These are phyloP conservation scores for Drosophila orosa DNA, from an alignment of 1,140 invertebrate species.

Conservation along the genomic window DNA sequence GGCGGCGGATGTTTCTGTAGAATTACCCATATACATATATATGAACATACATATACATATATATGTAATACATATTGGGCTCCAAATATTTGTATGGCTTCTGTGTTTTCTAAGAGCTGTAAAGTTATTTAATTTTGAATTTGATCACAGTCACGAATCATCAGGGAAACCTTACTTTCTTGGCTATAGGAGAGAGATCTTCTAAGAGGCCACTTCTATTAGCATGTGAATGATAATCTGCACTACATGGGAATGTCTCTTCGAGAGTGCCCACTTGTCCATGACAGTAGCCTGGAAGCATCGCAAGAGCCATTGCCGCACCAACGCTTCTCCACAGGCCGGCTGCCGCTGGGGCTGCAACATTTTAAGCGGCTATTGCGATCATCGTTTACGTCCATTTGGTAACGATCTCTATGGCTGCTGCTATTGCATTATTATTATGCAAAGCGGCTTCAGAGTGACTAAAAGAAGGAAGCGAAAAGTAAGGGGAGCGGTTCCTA, in stretches of 20 bases:
- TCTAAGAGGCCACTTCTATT: neutral
- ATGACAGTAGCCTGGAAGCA: slow-evolving; percentile 59
- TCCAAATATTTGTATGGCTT: too few species aligned
- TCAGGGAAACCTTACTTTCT: neutral
- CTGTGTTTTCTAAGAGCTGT: too few species aligned
- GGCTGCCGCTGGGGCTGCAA: slow-evolving; percentile 44
- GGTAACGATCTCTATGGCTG: slow-evolving; percentile 36
- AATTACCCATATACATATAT: too few species aligned
- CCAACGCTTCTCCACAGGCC: neutral
- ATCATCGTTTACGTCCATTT: slow-evolving; percentile 43
- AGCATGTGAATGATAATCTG: slow-evolving; percentile 21
- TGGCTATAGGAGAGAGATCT: neutral
- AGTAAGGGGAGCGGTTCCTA: neutral
- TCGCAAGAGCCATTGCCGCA: slow-evolving; percentile 11
- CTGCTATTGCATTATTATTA: slow-evolving; percentile 66
- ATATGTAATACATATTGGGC: too few species aligned
- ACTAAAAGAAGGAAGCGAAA: slow-evolving; percentile 10
- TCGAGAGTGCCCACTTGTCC: slow-evolving; percentile 61
- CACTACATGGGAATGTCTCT: slow-evolving; percentile 18
- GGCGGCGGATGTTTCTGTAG: too few species aligned
- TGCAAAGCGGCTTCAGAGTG: slow-evolving; percentile 64
- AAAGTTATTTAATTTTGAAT: too few species aligned
- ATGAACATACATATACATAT: too few species aligned
- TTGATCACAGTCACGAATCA: neutral
- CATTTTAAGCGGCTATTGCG: slow-evolving; percentile 54